These are phyloP conservation scores for Monomorium pharaonis DNA, from an alignment of 1,140 invertebrate species.

Conservation along the genomic window DNA sequence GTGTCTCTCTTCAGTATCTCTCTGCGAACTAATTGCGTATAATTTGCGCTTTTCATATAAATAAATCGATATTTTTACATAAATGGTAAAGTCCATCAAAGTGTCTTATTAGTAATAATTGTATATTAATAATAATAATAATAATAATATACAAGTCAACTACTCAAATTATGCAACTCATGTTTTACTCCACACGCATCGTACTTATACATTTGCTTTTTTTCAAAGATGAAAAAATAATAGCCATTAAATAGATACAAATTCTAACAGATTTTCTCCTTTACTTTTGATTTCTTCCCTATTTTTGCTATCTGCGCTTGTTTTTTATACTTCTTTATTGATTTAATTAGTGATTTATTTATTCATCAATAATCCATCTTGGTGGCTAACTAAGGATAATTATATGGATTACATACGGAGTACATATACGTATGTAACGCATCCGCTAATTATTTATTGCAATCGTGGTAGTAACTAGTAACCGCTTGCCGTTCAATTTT, in stretches of 20 bases:
- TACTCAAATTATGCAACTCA: background rate
- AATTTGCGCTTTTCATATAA: background rate
- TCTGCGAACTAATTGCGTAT: background rate
- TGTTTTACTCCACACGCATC: background rate
- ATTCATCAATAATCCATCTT: conserved; percentile 12
- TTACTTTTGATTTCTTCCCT: background rate
- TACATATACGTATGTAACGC: background rate
- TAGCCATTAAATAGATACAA: background rate
- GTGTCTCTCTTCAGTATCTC: background rate
- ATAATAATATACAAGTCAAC: background rate
- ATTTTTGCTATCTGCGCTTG: background rate
- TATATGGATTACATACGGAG: background rate
- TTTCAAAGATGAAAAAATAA: background rate
- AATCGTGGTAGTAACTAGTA: conserved; percentile 16
- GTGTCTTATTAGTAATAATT: too few relatives aligned
- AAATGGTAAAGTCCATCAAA: background rate
- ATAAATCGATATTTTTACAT: background rate
- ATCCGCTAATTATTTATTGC: conserved; percentile 48
- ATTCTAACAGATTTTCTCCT: background rate
- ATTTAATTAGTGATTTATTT: conserved; percentile 14
- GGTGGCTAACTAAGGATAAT: background rate
- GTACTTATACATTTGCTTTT: background rate
- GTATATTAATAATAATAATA: too few relatives aligned
- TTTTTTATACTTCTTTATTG: background rate
- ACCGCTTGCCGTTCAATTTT: conserved; percentile 58